Conservation (phyloP, 2,797 vertebrate genomes). For the Enteromius argenteus region DNA sequence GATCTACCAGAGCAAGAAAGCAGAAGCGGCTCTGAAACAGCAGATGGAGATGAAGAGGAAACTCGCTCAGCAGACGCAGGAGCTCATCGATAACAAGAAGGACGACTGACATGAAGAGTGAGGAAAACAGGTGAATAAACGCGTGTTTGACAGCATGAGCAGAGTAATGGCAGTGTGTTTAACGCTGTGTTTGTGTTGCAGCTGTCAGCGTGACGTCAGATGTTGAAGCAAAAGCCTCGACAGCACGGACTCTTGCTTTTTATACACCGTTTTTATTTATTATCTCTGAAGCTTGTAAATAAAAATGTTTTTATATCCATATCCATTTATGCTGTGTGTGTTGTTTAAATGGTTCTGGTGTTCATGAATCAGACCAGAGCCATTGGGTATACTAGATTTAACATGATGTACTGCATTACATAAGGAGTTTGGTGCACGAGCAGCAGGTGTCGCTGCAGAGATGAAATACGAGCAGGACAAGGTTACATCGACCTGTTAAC, state of each 20-base stretch:
- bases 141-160: too few species aligned
- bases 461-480: constrained; percentile 4
- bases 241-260: not conserved
- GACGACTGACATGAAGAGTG: constrained; percentile 77
- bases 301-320: constrained; percentile 51
- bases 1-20: constrained; percentile 87
- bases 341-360: not conserved
- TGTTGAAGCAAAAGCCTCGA: not conserved
- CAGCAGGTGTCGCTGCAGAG: constrained; percentile 1
- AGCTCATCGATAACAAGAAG: constrained; percentile 80
- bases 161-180: not conserved
- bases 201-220: not conserved
- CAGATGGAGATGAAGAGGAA: constrained; percentile 72
- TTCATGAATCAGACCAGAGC: not conserved
- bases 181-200: not conserved
- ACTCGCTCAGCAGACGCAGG: constrained; percentile 74
- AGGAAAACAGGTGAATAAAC: not conserved
- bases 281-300: constrained; percentile 56
- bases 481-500: not conserved
- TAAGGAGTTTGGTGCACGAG: too few species aligned
- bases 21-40: constrained; percentile 79
- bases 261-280: constrained; percentile 41
- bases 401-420: not conserved
- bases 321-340: not conserved
- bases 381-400: too few species aligned